A percentile compares a stretch with the other conserved stretches of the same genome.
Evolutionary conservation across 2,888 invertebrate species (phyloP).

Genomic region (Nineta flava): DNA sequence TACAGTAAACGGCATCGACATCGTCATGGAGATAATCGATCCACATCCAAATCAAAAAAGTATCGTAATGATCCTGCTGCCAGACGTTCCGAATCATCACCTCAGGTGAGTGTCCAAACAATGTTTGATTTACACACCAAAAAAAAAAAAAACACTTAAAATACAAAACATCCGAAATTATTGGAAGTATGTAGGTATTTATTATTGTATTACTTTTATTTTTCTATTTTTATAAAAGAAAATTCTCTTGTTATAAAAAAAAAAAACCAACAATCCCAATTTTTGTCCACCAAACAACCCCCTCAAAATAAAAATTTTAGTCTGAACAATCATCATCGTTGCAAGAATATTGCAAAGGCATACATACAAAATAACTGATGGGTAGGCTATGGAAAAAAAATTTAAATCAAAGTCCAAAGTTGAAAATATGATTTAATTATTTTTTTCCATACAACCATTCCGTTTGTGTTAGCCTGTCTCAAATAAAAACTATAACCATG

Average conservation of each 20-base stretch:
- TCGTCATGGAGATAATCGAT: constrained; percentile 24
- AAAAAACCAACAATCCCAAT: neutral
- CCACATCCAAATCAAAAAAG: constrained; percentile 19
- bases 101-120: constrained; percentile 23
- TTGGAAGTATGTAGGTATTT: neutral
- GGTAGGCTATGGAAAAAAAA: too few species aligned
- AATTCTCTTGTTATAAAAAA: neutral
- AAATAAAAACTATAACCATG: too few species aligned
- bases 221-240: neutral
- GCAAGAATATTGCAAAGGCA: too few species aligned
- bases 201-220: neutral
- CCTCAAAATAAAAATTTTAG: too few species aligned
- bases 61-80: constrained; percentile 29
- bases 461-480: too few species aligned
- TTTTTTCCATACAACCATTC: too few species aligned
- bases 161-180: neutral
- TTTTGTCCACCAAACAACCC: too few species aligned
- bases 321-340: too few species aligned
- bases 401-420: too few species aligned
- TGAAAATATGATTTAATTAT: too few species aligned
- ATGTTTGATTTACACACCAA: neutral
- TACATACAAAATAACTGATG: too few species aligned
- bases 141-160: neutral
- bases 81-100: constrained; percentile 34
- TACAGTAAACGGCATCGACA: constrained; percentile 60